Conservation (phyloP, 2,113 vertebrate species). For the Trematocara zebra region DNA sequence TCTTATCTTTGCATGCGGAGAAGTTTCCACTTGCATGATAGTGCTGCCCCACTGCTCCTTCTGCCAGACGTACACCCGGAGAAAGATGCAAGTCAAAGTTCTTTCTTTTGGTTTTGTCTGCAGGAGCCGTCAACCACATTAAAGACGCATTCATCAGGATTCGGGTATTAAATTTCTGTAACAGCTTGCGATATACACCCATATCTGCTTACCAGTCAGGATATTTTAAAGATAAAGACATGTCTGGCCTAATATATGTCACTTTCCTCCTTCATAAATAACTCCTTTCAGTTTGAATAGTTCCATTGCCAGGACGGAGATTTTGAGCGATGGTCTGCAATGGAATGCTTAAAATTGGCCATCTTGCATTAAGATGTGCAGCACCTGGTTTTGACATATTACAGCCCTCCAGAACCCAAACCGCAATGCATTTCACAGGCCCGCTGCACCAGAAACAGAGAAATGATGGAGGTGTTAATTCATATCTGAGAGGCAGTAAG, state of each 20-base stretch:
- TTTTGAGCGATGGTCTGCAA: constrained; percentile 6
- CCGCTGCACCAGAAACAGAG: background rate
- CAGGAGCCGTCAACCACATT: constrained; percentile 31
- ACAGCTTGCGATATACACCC: background rate
- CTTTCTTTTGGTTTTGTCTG: constrained; percentile 20
- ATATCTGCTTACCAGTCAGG: background rate
- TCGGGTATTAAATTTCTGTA: background rate
- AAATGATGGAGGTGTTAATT: constrained; percentile 22
- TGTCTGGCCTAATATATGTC: constrained; percentile 9
- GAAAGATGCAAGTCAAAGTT: background rate
- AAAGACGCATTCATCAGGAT: constrained; percentile 28
- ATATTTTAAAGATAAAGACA: constrained; percentile 20
- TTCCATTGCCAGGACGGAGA: background rate
- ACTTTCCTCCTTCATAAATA: background rate
- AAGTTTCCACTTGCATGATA: constrained; percentile 84
- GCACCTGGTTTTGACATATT: constrained; percentile 49
- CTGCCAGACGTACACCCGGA: constrained; percentile 38
- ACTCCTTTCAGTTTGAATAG: background rate
- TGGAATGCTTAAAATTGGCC: constrained; percentile 1
- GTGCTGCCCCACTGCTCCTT: constrained; percentile 6
- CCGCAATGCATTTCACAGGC: constrained; percentile 38
- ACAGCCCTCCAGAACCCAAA: background rate
- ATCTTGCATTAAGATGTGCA: constrained; percentile 22
- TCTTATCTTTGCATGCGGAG: constrained; percentile 88
- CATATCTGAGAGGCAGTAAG: background rate